These are phyloP conservation scores for Rhopilema esculentum DNA, from an alignment of 30 jellyfish, hydroid and myxozoan genomes.

Conservation along the genomic window DNA sequence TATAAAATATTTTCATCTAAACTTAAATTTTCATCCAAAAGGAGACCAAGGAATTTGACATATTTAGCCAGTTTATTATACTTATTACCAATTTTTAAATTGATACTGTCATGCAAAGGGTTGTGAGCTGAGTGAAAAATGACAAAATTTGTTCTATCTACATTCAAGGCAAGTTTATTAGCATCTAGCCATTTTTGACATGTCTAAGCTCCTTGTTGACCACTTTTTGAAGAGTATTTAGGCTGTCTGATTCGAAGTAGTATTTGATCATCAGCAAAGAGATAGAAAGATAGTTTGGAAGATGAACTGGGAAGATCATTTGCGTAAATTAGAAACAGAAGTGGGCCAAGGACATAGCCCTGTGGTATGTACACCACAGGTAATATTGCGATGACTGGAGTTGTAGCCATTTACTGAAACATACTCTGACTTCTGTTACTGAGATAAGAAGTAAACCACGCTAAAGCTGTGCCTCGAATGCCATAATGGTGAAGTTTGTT, in stretches of 20 bases:
- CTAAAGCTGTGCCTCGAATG: too few relatives aligned
- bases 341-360: slow-evolving; percentile 64
- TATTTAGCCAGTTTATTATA: slow-evolving; percentile 13
- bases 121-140: slow-evolving; percentile 47
- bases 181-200: slow-evolving; percentile 72
- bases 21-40: too few relatives aligned
- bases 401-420: slow-evolving; percentile 6
- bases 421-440: too few relatives aligned
- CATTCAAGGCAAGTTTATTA: slow-evolving; percentile 67
- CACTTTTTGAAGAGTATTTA: too few relatives aligned
- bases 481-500: too few relatives aligned
- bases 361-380: too few relatives aligned
- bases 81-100: slow-evolving; percentile 35
- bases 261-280: slow-evolving; percentile 75
- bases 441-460: too few relatives aligned
- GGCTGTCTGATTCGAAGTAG: slow-evolving; percentile 36
- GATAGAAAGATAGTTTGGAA: slow-evolving; percentile 23
- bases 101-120: slow-evolving; percentile 21
- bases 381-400: background rate
- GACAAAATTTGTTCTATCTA: slow-evolving; percentile 48
- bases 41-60: too few relatives aligned
- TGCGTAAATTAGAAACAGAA: slow-evolving; percentile 44
- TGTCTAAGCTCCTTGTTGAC: too few relatives aligned
- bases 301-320: too few relatives aligned
- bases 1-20: slow-evolving; percentile 41